Percentiles rank a stretch among this genome's conserved stretches.
Evolutionary conservation across 2,797 vertebrate species (phyloP).

Genomic region (Carduelis carduelis): DNA sequence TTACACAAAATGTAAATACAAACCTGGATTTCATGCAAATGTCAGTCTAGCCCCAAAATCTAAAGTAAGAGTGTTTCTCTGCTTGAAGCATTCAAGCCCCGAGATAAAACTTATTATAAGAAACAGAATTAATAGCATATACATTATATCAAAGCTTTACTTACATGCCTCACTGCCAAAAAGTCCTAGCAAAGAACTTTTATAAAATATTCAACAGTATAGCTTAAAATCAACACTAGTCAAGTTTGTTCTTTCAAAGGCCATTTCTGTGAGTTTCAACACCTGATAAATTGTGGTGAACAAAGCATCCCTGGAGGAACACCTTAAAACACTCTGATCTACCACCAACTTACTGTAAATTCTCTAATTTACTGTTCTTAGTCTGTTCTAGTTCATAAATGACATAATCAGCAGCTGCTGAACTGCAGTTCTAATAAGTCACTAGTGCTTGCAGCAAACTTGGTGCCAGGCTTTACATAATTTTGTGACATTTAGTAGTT

Average conservation of each 20-base stretch:
- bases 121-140: background rate
- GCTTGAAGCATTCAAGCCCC: background rate
- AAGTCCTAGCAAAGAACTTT: background rate
- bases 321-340: background rate
- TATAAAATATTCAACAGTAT: background rate
- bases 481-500: background rate
- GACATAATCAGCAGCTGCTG: background rate
- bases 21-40: background rate
- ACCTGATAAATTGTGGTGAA: background rate
- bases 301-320: background rate
- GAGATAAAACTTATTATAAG: background rate
- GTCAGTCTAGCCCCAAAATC: background rate
- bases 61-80: background rate
- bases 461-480: background rate
- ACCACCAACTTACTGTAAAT: background rate
- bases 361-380: background rate
- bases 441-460: background rate
- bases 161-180: too few species aligned
- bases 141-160: background rate
- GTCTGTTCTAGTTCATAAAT: background rate
- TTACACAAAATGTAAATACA: background rate
- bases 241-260: background rate
- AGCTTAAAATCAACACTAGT: background rate
- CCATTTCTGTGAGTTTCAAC: background rate
- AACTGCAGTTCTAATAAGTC: background rate